phyloP scores from a whole-genome alignment of 2,888 invertebrate genomes.

The Volucella zonaria region DNA sequence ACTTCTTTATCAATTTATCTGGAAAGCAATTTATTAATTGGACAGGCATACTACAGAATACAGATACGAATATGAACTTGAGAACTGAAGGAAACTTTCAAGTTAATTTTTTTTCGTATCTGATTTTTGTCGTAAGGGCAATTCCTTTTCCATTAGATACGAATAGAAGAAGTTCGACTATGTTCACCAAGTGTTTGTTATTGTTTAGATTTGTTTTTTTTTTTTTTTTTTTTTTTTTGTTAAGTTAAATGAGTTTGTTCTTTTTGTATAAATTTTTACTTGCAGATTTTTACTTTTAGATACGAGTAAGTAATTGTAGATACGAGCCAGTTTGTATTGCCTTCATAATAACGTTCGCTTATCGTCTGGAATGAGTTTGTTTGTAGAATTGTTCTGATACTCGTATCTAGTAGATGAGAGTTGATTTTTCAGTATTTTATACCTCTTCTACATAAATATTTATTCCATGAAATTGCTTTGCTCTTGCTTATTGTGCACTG shows the following conservation, averaged over 20 bases:
- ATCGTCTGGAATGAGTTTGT: neutral
- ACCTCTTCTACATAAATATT: constrained; percentile 4
- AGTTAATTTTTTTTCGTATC: neutral
- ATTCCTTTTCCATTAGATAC: constrained; percentile 6
- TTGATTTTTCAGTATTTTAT: neutral
- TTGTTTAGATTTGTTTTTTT: constrained; percentile 3
- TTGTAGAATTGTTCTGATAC: constrained; percentile 5
- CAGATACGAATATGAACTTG: neutral
- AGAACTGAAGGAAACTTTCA: neutral
- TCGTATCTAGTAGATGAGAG: neutral
- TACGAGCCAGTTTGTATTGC: too few relatives aligned
- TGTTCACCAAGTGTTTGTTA: neutral
- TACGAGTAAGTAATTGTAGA: too few relatives aligned
- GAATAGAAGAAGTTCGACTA: too few relatives aligned
- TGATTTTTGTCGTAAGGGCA: neutral
- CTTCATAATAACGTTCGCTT: neutral
- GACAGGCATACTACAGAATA: too few relatives aligned
- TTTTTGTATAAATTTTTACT: neutral
- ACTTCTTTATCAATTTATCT: constrained; percentile 20
- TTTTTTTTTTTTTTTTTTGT: constrained; percentile 1
- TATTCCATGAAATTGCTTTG: constrained; percentile 30
- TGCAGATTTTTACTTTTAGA: too few relatives aligned
- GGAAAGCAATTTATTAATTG: constrained; percentile 12
- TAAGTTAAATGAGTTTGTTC: neutral
- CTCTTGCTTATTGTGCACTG: constrained; percentile 5